Conservation (phyloP, 1,140 invertebrate species). For the Dendrolimus kikuchii region DNA sequence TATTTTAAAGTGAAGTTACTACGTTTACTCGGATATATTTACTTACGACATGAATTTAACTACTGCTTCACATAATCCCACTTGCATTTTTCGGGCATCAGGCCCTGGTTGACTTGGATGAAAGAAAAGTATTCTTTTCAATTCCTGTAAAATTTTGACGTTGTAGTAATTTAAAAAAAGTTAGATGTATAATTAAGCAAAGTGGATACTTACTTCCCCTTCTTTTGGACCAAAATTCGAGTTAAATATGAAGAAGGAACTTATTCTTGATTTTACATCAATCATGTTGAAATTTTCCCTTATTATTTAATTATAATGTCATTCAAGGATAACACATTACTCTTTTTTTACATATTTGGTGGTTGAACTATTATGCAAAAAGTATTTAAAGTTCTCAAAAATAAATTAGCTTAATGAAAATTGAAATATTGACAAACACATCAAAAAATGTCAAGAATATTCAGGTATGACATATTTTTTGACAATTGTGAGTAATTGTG, state of each 20-base stretch:
- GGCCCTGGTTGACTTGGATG: conserved; percentile 84
- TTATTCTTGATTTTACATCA: conserved; percentile 58
- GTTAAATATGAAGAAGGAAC: conserved; percentile 68
- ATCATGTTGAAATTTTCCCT: conserved; percentile 39
- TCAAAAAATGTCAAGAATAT: no score
- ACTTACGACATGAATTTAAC: conserved; percentile 92
- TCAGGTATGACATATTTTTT: no score
- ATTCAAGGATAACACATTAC: no score
- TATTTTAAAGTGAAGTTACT: no score
- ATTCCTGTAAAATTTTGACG: conserved; percentile 76
- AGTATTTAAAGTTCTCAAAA: no score
- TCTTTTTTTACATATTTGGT: no score
- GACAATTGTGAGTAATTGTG: no score
- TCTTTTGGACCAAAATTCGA: conserved; percentile 64
- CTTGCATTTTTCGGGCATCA: conserved; percentile 90
- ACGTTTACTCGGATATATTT: background rate
- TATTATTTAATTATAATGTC: no score
- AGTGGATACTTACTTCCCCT: conserved; percentile 51
- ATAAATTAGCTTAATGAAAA: no score
- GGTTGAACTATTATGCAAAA: no score
- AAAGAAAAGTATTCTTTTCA: conserved; percentile 91
- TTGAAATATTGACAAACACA: no score
- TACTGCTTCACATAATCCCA: conserved; percentile 93
- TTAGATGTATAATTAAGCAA: background rate
- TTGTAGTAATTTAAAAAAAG: background rate